Base-by-base conservation (phyloP, 2,797 vertebrate genomes). In the Molossus alvarezi region DNA sequence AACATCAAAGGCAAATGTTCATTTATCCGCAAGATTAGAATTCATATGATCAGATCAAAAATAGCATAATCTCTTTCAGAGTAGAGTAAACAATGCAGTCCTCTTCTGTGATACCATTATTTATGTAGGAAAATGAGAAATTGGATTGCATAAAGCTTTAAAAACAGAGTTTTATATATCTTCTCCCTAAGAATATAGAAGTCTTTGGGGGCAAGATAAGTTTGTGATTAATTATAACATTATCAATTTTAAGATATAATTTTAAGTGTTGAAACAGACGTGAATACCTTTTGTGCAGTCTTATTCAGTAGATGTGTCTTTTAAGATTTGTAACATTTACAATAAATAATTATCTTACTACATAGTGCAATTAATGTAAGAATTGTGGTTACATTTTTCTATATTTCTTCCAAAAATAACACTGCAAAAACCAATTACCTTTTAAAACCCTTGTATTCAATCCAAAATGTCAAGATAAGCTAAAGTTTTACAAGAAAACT, bases 331-430 rank as follows among this genome's bases (percentile, higher is more conserved):
- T 55, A 91, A 64, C 55, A 21, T 2, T 15, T 55, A 20, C 0
- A 95, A 95, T 95, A 96, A 98, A 92, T 75, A 97, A 77, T 75
- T 97, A 6, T 83, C 60, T 86, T 65, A 53, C 14, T 37, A 14
- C 0, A 58, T 9, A 13, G 23, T 3, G 75, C 18, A 97, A 96
- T 65, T 72, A 81, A 90, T 3, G 4, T 86, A 95, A 95, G n/a
- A 97, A 98, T 96, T 94, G 11, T 41, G n/a, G 33, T 87, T 96
- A 84, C 5, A 41, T 55, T 95, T 98, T 97, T 97, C 91, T 91
- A 2, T 92, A 58, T 90, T 76, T 97, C 33, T 96, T 97, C 80
- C 69, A 88, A 76, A 91, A 97, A 94, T 45, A 97, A 18, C 93
- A 91, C 80, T 95, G n/a, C 8, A 96, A 65, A 90, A 98, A 33